Conservation (phyloP, 2,113 vertebrate genomes). For the Dromaius novaehollandiae region DNA sequence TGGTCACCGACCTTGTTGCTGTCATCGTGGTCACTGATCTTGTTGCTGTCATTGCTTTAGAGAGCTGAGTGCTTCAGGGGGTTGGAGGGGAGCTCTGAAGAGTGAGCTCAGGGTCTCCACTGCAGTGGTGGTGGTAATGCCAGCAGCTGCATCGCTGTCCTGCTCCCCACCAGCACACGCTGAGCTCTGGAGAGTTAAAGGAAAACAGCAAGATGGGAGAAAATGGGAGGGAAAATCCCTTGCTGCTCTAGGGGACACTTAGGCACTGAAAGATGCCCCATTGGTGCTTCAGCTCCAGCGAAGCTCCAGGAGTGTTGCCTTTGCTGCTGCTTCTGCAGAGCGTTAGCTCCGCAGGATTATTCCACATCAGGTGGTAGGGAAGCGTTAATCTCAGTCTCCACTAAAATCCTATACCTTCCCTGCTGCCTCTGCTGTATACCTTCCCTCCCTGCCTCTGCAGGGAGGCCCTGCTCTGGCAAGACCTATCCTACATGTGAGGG, state of each 20-base stretch:
- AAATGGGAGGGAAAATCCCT: neutral
- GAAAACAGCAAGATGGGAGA: neutral
- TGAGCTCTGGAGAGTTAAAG: neutral
- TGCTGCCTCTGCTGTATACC: neutral
- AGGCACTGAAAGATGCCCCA: rapidly evolving
- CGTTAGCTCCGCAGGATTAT: rapidly evolving
- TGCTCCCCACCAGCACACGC: neutral
- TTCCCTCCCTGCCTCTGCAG: neutral
- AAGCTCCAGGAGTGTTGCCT: neutral
- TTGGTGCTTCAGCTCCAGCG: neutral
- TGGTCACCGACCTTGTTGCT: neutral
- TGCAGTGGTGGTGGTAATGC: neutral
- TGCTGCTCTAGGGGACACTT: neutral
- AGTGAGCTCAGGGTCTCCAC: neutral
- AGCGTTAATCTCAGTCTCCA: neutral
- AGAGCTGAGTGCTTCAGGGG: rapidly evolving
- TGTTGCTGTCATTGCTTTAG: neutral
- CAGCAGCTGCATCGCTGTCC: neutral
- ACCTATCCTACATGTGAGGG: rapidly evolving
- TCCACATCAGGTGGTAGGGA: neutral
- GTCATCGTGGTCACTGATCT: rapidly evolving
- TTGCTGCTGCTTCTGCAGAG: neutral
- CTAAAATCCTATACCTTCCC: neutral
- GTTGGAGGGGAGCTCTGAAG: neutral
- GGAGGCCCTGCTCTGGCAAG: neutral